Evolutionary conservation across 2,113 vertebrate genomes (phyloP).

Genomic region (Thymallus thymallus): DNA sequence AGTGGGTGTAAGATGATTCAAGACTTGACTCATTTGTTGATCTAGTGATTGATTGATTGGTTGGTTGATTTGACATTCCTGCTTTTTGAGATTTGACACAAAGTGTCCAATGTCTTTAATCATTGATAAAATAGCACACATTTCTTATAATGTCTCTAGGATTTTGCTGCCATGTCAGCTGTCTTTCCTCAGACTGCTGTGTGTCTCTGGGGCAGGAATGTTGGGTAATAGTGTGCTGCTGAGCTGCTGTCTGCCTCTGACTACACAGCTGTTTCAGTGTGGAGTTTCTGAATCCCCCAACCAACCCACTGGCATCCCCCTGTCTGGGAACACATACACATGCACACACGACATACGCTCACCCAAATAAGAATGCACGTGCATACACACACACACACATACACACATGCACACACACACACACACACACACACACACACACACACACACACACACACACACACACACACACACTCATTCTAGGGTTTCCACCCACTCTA

Average conservation of each 20-base stretch:
- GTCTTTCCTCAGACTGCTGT: slow-evolving; percentile 1
- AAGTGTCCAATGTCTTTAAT: too few relatives aligned
- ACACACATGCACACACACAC: too few relatives aligned
- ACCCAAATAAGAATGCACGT: neutral
- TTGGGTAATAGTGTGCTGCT: neutral
- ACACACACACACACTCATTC: too few relatives aligned
- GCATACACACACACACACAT: too few relatives aligned
- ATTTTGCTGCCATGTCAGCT: slow-evolving; percentile 13
- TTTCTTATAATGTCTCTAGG: slow-evolving; percentile 11
- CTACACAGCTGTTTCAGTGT: slow-evolving; percentile 60
- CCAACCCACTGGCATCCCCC: neutral
- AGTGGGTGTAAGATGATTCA: neutral
- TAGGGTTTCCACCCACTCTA: too few relatives aligned
- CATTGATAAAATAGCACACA: too few relatives aligned
- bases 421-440: too few relatives aligned
- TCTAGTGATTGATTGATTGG: too few relatives aligned
- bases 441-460: too few relatives aligned
- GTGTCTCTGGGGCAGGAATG: neutral
- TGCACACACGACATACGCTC: neutral
- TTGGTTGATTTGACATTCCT: neutral
- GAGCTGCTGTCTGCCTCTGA: slow-evolving; percentile 31
- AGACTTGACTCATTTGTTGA: too few relatives aligned
- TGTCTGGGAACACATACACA: neutral
- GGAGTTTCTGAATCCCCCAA: slow-evolving; percentile 6
- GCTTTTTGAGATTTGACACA: neutral